Percentiles rank a stretch among this genome's conserved stretches.
These are phyloP conservation scores for Lasioglossum zephyrum DNA, from an alignment of 2,888 invertebrate genomes.

Conservation along the genomic window DNA sequence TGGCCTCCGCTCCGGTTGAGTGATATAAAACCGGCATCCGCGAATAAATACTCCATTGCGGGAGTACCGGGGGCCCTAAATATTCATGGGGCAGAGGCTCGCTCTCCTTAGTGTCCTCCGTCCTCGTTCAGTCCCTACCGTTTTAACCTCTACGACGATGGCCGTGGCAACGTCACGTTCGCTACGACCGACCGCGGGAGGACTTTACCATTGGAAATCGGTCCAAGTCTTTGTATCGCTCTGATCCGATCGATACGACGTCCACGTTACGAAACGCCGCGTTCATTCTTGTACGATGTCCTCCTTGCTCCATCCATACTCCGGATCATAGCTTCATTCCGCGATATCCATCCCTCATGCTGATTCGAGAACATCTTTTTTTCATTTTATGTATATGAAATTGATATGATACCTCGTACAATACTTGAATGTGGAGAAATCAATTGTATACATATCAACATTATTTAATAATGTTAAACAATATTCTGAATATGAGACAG, in stretches of 20 bases:
- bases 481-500: too few relatives aligned
- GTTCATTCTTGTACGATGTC: conserved; percentile 28
- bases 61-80: conserved; percentile 77
- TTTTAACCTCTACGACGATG: conserved; percentile 45
- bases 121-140: conserved; percentile 42
- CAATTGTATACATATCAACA: too few relatives aligned
- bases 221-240: conserved; percentile 49
- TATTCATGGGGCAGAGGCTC: conserved; percentile 76
- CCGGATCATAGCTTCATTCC: conserved; percentile 23
- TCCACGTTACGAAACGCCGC: conserved; percentile 50
- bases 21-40: conserved; percentile 80
- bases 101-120: conserved; percentile 60
- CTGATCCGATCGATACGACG: conserved; percentile 47
- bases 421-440: too few relatives aligned
- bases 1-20: conserved; percentile 66
- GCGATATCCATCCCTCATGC: neutral
- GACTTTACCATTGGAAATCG: conserved; percentile 58
- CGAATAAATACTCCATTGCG: conserved; percentile 82
- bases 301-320: neutral
- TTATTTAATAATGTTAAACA: too few relatives aligned
- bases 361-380: neutral
- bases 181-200: conserved; percentile 48
- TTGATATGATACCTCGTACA: too few relatives aligned
- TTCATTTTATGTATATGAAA: too few relatives aligned
- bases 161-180: conserved; percentile 62